phyloP scores from a whole-genome alignment of 1,140 invertebrate genomes.

The Ceratitis capitata region DNA sequence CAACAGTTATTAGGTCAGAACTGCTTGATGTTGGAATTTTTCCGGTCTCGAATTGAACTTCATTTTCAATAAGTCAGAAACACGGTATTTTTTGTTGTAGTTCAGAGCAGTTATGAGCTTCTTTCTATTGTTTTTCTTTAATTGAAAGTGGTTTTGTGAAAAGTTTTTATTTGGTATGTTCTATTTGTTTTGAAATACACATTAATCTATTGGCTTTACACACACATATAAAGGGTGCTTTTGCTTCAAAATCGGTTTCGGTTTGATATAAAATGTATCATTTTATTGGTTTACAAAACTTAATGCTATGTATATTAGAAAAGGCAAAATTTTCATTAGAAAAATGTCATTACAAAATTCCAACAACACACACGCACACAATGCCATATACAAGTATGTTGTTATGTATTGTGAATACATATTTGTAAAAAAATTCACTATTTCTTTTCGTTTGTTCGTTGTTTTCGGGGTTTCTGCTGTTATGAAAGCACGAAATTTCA shows the following conservation, averaged over 20 bases:
- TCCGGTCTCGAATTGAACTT: no score
- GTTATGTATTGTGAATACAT: background rate
- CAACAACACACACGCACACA: background rate
- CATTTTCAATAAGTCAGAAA: no score
- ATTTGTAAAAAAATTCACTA: constrained; percentile 23
- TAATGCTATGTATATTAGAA: constrained; percentile 9
- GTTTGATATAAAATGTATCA: constrained; percentile 1
- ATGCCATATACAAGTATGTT: background rate
- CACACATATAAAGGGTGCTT: background rate
- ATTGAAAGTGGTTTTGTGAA: background rate
- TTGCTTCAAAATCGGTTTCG: background rate
- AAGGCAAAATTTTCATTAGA: constrained; percentile 25
- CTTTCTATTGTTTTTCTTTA: background rate
- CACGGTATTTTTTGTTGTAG: no score
- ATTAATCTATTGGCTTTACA: background rate
- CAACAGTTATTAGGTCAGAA: no score
- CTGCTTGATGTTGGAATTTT: no score
- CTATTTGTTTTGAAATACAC: background rate
- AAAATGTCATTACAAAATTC: constrained; percentile 6
- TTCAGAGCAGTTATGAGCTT: background rate
- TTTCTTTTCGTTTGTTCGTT: constrained; percentile 19
- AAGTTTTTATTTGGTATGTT: background rate
- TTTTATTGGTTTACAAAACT: constrained; percentile 18
- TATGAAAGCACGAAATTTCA: background rate
- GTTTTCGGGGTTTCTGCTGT: background rate